A percentile compares a stretch with the other conserved stretches of the same genome.
Conservation (phyloP, 2,888 invertebrate species). For the Leptopilina drosophilae region DNA sequence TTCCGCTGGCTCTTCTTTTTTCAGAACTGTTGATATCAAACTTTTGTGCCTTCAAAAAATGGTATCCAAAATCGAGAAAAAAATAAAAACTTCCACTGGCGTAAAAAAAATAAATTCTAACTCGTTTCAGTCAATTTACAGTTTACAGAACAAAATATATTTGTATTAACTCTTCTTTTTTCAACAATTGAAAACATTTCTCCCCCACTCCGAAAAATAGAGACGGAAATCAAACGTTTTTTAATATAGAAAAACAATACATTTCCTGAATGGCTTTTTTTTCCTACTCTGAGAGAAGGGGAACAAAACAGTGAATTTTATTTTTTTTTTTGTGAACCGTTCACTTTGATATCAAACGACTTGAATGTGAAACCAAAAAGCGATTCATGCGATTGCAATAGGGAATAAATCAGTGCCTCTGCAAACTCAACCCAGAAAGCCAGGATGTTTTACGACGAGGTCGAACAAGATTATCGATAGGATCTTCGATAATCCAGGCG, state of each 20-base stretch:
- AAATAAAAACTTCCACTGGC: too few relatives aligned
- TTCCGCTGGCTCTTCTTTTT: too few relatives aligned
- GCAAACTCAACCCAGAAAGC: constrained; percentile 32
- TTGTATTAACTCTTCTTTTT: too few relatives aligned
- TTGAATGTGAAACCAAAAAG: constrained; percentile 33
- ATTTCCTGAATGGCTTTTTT: constrained; percentile 24
- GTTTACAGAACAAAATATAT: too few relatives aligned
- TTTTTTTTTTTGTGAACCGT: neutral
- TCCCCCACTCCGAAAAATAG: too few relatives aligned
- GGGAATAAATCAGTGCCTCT: constrained; percentile 32
- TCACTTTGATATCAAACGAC: constrained; percentile 27
- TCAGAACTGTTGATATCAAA: too few relatives aligned
- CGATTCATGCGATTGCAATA: constrained; percentile 37
- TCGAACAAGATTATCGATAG: constrained; percentile 38
- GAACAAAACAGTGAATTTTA: constrained; percentile 8
- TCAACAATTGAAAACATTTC: too few relatives aligned
- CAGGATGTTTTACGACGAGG: constrained; percentile 32
- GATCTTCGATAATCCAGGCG: constrained; percentile 39
- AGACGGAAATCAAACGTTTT: neutral
- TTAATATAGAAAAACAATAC: neutral
- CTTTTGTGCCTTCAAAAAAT: too few relatives aligned
- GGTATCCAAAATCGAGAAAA: too few relatives aligned
- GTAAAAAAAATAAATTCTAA: too few relatives aligned
- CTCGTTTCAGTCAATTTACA: too few relatives aligned
- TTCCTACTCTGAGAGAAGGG: too few relatives aligned